phyloP scores from a whole-genome alignment of 2,113 vertebrate genomes.

The Semicossyphus pulcher region DNA sequence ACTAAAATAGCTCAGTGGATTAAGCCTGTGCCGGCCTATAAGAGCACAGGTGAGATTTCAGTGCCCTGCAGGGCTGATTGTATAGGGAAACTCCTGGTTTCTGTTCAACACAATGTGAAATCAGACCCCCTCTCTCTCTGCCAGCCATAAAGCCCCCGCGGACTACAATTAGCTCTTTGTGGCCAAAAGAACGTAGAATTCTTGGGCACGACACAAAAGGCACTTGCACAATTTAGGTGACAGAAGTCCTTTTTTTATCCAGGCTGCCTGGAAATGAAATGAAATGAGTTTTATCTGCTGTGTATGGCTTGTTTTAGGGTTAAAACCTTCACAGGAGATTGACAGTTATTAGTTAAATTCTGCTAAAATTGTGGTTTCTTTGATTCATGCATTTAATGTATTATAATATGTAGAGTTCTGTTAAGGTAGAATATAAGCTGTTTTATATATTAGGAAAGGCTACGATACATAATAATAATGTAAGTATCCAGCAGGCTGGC shows the following conservation, averaged over 20 bases:
- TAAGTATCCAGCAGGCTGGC: too few species aligned
- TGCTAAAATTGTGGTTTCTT: too few species aligned
- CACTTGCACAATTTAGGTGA: constrained; percentile 62
- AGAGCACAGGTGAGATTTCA: constrained; percentile 57
- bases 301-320: background rate
- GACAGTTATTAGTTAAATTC: background rate
- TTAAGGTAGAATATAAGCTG: too few species aligned
- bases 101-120: constrained; percentile 78
- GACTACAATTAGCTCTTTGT: constrained; percentile 80
- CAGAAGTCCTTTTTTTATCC: constrained; percentile 41
- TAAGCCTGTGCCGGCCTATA: constrained; percentile 23
- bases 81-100: constrained; percentile 71
- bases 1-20: constrained; percentile 60
- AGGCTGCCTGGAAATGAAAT: constrained; percentile 1
- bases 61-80: constrained; percentile 43
- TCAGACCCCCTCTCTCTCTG: constrained; percentile 67
- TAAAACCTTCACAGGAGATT: background rate
- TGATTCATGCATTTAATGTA: too few species aligned
- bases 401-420: too few species aligned
- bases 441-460: too few species aligned
- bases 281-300: background rate
- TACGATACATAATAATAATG: too few species aligned
- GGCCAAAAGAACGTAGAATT: constrained; percentile 69
- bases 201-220: constrained; percentile 68
- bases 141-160: constrained; percentile 63